Percentiles rank a stretch among this genome's conserved stretches.
Evolutionary conservation across 2,888 invertebrate genomes (phyloP).

Genomic region (Artemia sinica): DNA sequence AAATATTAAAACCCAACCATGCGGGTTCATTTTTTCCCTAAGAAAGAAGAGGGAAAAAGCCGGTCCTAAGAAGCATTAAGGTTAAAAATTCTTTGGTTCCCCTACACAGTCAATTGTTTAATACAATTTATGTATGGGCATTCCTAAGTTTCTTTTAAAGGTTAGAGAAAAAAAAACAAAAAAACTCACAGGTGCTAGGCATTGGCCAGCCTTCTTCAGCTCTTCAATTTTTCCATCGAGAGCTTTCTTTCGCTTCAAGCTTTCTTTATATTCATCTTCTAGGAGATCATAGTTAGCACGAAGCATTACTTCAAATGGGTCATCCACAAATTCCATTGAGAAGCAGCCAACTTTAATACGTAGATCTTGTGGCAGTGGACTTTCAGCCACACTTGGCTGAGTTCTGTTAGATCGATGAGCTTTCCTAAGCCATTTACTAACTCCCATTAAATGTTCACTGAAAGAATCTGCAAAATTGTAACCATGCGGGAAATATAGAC

Average conservation of each 20-base stretch:
- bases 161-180: too few species aligned
- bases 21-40: too few species aligned
- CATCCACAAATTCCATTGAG: constrained; percentile 80
- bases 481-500: constrained; percentile 53
- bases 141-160: too few species aligned
- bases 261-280: constrained; percentile 88
- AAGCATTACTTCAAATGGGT: constrained; percentile 91
- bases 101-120: too few species aligned
- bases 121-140: too few species aligned
- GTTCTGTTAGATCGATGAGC: constrained; percentile 47
- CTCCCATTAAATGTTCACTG: constrained; percentile 70
- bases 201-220: constrained; percentile 59
- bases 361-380: constrained; percentile 68
- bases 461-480: constrained; percentile 73
- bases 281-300: constrained; percentile 86
- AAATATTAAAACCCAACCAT: too few species aligned
- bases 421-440: constrained; percentile 82
- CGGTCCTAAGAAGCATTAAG: too few species aligned
- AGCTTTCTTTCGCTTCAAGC: constrained; percentile 68
- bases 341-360: constrained; percentile 57
- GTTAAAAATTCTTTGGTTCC: too few species aligned
- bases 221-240: constrained; percentile 69
- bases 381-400: constrained; percentile 47
- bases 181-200: constrained; percentile 41
- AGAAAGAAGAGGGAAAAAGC: too few species aligned